These are phyloP conservation scores for Drosophila quadrilineata DNA, from an alignment of 1,140 invertebrate species.

Conservation along the genomic window DNA sequence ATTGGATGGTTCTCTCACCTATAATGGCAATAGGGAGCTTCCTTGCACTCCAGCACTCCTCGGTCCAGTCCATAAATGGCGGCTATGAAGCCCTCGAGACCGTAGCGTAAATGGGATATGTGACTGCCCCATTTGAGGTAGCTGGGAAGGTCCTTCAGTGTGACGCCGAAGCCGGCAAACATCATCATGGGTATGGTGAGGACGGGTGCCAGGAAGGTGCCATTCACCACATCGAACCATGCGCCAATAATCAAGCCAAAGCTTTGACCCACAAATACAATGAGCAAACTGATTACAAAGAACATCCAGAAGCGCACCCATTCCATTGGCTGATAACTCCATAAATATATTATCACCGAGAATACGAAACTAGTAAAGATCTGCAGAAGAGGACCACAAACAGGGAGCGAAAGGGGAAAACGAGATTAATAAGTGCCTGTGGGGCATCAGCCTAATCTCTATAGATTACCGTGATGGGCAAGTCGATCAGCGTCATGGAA, in stretches of 20 bases:
- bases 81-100: conserved; percentile 91
- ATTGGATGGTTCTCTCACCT: conserved; percentile 76
- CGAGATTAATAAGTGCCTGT: no score
- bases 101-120: conserved; percentile 93
- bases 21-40: conserved; percentile 88
- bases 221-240: conserved; percentile 91
- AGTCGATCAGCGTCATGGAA: conserved; percentile 91
- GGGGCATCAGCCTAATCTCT: no score
- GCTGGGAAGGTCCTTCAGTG: conserved; percentile 87
- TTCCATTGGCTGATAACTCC: conserved; percentile 92
- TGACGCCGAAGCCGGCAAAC: conserved; percentile 92
- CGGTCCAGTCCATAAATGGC: conserved; percentile 91
- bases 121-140: conserved; percentile 94
- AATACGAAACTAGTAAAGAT: conserved; percentile 89
- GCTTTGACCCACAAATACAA: conserved; percentile 94
- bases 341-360: conserved; percentile 90
- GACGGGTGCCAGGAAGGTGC: conserved; percentile 90
- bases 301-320: conserved; percentile 90
- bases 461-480: conserved; percentile 87
- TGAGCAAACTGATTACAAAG: conserved; percentile 88
- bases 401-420: not conserved
- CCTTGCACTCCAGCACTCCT: conserved; percentile 84
- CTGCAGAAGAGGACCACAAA: conserved; percentile 80
- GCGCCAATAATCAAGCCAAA: conserved; percentile 94
- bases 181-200: conserved; percentile 92